Conservation (phyloP, 2,888 invertebrate genomes). For the Malthinus seriepunctatus region DNA sequence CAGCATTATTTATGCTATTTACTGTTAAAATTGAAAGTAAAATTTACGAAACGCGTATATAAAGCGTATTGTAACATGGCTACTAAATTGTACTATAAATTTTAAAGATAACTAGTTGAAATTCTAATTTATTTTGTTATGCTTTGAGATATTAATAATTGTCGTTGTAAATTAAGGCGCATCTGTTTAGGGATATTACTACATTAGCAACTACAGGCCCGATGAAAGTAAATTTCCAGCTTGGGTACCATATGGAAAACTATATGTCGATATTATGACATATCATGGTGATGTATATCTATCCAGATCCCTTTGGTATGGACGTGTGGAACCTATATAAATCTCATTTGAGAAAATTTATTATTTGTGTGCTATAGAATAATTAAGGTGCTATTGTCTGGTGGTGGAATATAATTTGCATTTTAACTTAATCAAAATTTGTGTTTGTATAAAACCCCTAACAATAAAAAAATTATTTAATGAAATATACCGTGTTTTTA, state of each 20-base stretch:
- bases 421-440: no score
- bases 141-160: neutral
- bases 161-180: conserved; percentile 4
- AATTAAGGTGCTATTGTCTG: no score
- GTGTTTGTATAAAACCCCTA: no score
- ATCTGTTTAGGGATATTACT: conserved; percentile 16
- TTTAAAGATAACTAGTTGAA: conserved; percentile 1
- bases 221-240: conserved; percentile 16
- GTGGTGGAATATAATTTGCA: no score
- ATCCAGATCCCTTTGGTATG: conserved; percentile 11
- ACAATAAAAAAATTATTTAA: no score
- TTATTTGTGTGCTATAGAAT: no score
- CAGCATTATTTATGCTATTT: no score
- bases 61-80: no score
- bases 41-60: no score
- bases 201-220: conserved; percentile 15
- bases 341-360: neutral
- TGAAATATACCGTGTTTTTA: no score
- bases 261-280: conserved; percentile 7
- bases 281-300: conserved; percentile 9
- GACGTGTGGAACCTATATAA: neutral
- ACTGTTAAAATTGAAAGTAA: no score
- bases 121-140: conserved; percentile 7
- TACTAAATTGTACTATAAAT: neutral
- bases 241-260: conserved; percentile 13